These are phyloP conservation scores for Chrysopilus asiliformis DNA, from an alignment of 2,888 invertebrate species.

Conservation along the genomic window DNA sequence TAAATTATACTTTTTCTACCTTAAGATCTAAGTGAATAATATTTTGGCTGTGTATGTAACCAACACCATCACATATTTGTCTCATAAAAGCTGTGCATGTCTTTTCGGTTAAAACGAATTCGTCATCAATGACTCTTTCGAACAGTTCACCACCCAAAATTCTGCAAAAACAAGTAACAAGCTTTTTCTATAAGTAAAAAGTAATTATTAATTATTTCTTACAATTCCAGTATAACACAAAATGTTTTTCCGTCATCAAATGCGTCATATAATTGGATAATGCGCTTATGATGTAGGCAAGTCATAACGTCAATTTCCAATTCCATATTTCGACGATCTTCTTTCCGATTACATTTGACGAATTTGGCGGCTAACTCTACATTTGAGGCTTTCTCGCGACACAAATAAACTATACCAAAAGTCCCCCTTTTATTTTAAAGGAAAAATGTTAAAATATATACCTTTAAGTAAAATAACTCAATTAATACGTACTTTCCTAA, in stretches of 20 bases:
- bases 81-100: constrained; percentile 89
- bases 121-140: constrained; percentile 90
- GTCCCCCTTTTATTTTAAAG: constrained; percentile 48
- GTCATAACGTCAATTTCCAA: constrained; percentile 89
- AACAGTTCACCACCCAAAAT: constrained; percentile 92
- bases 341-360: constrained; percentile 61
- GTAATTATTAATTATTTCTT: constrained; percentile 28
- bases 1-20: constrained; percentile 42
- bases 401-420: constrained; percentile 84
- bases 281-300: constrained; percentile 71
- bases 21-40: constrained; percentile 92
- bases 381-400: constrained; percentile 63
- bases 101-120: constrained; percentile 85
- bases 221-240: constrained; percentile 90
- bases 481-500: constrained; percentile 51
- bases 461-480: neutral
- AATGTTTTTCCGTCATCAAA: constrained; percentile 79
- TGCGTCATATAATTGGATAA: constrained; percentile 92
- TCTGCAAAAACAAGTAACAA: constrained; percentile 41
- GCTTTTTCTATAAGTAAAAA: neutral
- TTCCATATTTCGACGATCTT: constrained; percentile 74
- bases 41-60: constrained; percentile 82
- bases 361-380: constrained; percentile 76
- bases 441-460: neutral
- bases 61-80: constrained; percentile 90